Evolutionary conservation across 2,797 vertebrate species (phyloP).

Genomic region (Xenopus petersii): DNA sequence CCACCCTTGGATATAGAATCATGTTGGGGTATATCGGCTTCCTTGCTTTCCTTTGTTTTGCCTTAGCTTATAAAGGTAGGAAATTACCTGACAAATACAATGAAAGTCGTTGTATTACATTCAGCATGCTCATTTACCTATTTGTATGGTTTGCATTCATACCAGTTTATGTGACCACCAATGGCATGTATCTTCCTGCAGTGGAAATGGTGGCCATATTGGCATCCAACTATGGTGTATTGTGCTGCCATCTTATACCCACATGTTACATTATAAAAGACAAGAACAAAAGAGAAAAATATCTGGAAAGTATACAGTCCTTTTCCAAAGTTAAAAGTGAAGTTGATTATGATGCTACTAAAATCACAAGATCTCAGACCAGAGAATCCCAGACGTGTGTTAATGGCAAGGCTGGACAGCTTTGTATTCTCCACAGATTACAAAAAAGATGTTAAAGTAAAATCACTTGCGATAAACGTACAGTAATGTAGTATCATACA

Average conservation of each 20-base stretch:
- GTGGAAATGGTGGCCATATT: constrained; percentile 65
- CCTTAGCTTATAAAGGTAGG: constrained; percentile 62
- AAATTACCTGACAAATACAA: constrained; percentile 46
- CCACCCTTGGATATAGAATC: constrained; percentile 51
- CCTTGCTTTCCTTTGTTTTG: constrained; percentile 58
- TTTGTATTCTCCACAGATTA: not conserved
- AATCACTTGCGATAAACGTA: not conserved
- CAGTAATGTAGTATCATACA: no score
- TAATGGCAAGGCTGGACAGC: not conserved
- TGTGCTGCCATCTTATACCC: constrained; percentile 64
- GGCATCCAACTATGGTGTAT: constrained; percentile 63
- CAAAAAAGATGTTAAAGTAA: constrained; percentile 2
- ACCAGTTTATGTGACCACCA: constrained; percentile 57
- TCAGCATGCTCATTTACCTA: constrained; percentile 68
- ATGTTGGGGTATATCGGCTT: constrained; percentile 64
- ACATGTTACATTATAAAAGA: constrained; percentile 34
- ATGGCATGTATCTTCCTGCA: constrained; percentile 36
- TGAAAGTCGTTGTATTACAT: constrained; percentile 56
- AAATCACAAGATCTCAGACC: not conserved
- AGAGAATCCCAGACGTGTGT: not conserved
- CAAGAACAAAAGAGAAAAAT: constrained; percentile 7
- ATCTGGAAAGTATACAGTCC: constrained; percentile 3
- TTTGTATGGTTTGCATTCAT: constrained; percentile 67
- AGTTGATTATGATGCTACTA: not conserved
- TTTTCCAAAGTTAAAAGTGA: not conserved